These are phyloP conservation scores for Myiagra hebetior DNA, from an alignment of 2,113 vertebrate species.

Conservation along the genomic window DNA sequence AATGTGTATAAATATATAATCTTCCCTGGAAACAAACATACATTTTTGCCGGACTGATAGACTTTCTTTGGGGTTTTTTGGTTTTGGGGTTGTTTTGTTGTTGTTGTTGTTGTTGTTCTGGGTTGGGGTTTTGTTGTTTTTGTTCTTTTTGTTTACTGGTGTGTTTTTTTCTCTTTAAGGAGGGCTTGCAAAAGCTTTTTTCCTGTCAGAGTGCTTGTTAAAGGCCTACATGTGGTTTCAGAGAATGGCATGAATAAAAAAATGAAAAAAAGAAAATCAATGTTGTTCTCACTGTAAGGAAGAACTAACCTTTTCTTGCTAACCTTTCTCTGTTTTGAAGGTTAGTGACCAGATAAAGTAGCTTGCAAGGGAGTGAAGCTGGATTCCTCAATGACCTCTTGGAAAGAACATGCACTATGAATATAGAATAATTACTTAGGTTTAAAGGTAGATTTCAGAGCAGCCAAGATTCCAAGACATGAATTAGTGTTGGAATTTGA, in stretches of 20 bases:
- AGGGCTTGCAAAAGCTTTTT: not conserved
- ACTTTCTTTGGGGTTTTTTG: not conserved
- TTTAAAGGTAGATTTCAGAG: not conserved
- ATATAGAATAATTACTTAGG: not conserved
- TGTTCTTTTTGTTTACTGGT: not conserved
- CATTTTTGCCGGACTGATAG: not conserved
- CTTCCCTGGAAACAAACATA: not conserved
- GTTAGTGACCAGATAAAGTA: not conserved
- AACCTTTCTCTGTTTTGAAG: slow-evolving; percentile 15
- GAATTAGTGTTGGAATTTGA: not conserved
- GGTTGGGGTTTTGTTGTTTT: not conserved
- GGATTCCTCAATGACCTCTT: not conserved
- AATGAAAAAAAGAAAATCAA: not conserved
- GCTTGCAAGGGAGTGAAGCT: not conserved
- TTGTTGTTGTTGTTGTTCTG: not conserved
- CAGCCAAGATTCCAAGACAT: not conserved
- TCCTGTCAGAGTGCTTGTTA: not conserved
- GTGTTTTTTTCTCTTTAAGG: not conserved
- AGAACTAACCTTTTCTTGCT: slow-evolving; percentile 20
- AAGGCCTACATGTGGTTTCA: not conserved
- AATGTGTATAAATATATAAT: not conserved
- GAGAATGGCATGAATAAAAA: not conserved
- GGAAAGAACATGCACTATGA: not conserved
- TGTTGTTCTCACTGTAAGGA: not conserved
- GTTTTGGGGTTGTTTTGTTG: not conserved